Conservation (phyloP, 2,888 invertebrate genomes). For the Drosophila testacea region DNA sequence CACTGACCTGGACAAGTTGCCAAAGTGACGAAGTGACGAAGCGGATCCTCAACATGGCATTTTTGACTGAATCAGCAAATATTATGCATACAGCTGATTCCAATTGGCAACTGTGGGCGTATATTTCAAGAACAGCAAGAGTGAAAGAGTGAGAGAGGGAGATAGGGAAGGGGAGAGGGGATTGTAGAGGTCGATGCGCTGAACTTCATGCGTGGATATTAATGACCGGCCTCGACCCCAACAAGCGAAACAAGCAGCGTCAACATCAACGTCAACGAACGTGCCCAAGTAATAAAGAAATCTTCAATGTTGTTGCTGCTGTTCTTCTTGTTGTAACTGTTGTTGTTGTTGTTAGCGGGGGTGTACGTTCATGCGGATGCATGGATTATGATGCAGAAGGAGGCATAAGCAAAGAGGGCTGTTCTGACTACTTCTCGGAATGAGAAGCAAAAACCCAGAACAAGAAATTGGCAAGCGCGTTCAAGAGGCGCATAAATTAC, state of each 20-base stretch:
- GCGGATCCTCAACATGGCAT: slow-evolving; percentile 66
- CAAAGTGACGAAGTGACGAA: slow-evolving; percentile 59
- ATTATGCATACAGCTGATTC: slow-evolving; percentile 77
- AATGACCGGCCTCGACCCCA: slow-evolving; percentile 83
- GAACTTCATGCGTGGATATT: slow-evolving; percentile 74
- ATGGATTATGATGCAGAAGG: slow-evolving; percentile 36
- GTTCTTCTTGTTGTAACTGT: not conserved
- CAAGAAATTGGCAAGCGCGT: slow-evolving; percentile 76
- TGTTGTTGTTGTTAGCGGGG: slow-evolving; percentile 47
- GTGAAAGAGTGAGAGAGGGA: not conserved
- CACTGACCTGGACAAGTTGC: slow-evolving; percentile 75
- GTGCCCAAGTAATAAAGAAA: slow-evolving; percentile 81
- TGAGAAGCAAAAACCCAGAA: slow-evolving; percentile 46
- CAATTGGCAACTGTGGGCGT: slow-evolving; percentile 42
- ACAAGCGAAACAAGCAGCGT: slow-evolving; percentile 43
- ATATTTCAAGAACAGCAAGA: not conserved
- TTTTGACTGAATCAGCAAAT: slow-evolving; percentile 67
- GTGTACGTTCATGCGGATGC: slow-evolving; percentile 55
- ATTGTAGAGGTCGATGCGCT: slow-evolving; percentile 54
- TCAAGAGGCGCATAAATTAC: slow-evolving; percentile 78
- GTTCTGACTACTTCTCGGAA: slow-evolving; percentile 59
- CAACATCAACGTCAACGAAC: slow-evolving; percentile 53
- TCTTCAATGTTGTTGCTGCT: slow-evolving; percentile 53
- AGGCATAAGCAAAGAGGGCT: slow-evolving; percentile 4
- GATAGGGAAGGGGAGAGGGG: not conserved